Percentiles rank a stretch among this genome's conserved stretches.
These are phyloP conservation scores for Scomberomorus guttatus DNA, from an alignment of 2,797 vertebrate genomes.

Conservation along the genomic window DNA sequence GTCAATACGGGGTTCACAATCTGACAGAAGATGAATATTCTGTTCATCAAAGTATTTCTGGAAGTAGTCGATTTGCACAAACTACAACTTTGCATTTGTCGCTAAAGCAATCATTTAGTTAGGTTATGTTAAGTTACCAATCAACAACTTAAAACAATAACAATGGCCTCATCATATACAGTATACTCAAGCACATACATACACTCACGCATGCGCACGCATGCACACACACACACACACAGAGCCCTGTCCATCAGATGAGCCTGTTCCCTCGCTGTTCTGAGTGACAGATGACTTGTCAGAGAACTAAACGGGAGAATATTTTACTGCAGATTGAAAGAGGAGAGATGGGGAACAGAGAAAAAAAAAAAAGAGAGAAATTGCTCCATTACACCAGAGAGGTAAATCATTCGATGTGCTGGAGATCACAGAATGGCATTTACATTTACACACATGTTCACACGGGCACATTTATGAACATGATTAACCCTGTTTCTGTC, in stretches of 20 bases:
- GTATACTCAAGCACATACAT: not conserved
- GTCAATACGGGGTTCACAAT: conserved; percentile 42
- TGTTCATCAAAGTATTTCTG: conserved; percentile 37
- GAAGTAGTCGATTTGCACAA: conserved; percentile 21
- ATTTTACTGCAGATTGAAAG: conserved; percentile 81
- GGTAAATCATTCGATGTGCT: conserved; percentile 83
- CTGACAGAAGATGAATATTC: conserved; percentile 57
- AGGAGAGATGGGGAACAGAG: conserved; percentile 59
- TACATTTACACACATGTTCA: conserved; percentile 74
- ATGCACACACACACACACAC: conserved; percentile 24
- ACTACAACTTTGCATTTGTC: conserved; percentile 5
- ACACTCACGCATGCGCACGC: not conserved
- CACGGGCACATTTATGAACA: conserved; percentile 49
- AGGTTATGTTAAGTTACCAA: conserved; percentile 10
- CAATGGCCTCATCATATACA: conserved; percentile 18
- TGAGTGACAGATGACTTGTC: conserved; percentile 83
- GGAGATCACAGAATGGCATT: conserved; percentile 79
- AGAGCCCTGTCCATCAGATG: conserved; percentile 58
- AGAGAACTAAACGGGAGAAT: conserved; percentile 79
- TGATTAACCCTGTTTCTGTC: conserved; percentile 42
- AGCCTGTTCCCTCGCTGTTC: conserved; percentile 62
- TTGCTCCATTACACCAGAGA: conserved; percentile 85
- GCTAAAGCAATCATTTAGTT: conserved; percentile 1
- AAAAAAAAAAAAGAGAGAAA: conserved; percentile 74
- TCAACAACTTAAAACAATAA: conserved; percentile 34